These are phyloP conservation scores for Hermaeophaga mercurialis DNA, from an alignment of 2,888 invertebrate species.

Conservation along the genomic window DNA sequence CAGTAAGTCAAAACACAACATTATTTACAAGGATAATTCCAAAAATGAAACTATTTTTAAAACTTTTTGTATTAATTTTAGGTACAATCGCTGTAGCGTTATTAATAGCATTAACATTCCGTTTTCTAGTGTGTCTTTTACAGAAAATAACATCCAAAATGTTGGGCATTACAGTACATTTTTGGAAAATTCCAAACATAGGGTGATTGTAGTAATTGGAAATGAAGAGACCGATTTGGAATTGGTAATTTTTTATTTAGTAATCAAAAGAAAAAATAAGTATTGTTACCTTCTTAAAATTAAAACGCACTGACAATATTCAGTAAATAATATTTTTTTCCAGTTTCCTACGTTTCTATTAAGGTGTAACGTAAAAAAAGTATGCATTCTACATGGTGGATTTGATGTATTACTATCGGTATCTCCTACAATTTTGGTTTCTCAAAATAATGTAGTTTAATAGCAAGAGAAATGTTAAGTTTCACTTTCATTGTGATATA, in stretches of 20 bases:
- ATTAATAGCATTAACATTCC: conserved; percentile 88
- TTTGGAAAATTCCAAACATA: conserved; percentile 66
- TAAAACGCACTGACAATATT: not conserved
- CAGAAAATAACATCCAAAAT: conserved; percentile 71
- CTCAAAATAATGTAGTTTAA: conserved; percentile 21
- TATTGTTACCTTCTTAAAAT: conserved; percentile 6
- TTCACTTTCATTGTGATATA: not conserved
- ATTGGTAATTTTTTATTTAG: conserved; percentile 63
- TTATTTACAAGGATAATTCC: too few species aligned
- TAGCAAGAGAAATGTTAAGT: not conserved
- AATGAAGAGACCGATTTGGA: conserved; percentile 78
- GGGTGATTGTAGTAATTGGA: conserved; percentile 79
- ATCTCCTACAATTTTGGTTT: conserved; percentile 63
- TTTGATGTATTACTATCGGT: conserved; percentile 76
- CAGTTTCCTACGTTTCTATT: conserved; percentile 89
- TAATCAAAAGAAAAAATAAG: too few species aligned
- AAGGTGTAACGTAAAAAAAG: conserved; percentile 74
- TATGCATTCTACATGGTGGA: conserved; percentile 88
- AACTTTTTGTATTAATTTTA: conserved; percentile 52
- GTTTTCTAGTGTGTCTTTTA: conserved; percentile 77
- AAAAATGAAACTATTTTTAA: too few species aligned
- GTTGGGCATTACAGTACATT: conserved; percentile 69
- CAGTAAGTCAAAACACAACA: too few species aligned
- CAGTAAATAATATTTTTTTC: conserved; percentile 35
- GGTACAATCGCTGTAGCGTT: conserved; percentile 79